A percentile compares a stretch with the other conserved stretches of the same genome.
Evolutionary conservation across 2,888 invertebrate genomes (phyloP).

Genomic region (Hipparchia semele): DNA sequence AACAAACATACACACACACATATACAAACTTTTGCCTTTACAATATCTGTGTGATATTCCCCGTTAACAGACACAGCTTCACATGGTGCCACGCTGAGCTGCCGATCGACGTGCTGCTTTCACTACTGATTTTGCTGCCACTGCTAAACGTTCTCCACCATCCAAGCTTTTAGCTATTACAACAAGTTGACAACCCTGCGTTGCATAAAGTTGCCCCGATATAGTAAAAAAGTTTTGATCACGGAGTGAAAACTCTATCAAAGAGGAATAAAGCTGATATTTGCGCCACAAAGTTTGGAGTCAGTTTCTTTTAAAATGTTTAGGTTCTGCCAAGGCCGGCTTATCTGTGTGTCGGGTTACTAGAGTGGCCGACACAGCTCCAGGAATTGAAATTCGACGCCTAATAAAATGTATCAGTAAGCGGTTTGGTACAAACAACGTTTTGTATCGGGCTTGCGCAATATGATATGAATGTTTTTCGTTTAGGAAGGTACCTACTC

Average conservation of each 20-base stretch:
- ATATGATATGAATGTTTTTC: conserved; percentile 21
- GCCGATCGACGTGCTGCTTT: no score
- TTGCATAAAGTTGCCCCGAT: conserved; percentile 41
- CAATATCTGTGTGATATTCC: neutral
- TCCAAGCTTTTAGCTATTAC: no score
- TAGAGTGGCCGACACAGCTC: conserved; percentile 64
- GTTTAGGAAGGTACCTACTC: neutral
- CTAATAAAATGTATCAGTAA: conserved; percentile 37
- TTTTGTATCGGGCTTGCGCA: conserved; percentile 31
- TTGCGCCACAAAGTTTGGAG: conserved; percentile 25
- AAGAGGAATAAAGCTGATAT: conserved; percentile 36
- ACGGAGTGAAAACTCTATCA: conserved; percentile 43
- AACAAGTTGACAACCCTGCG: conserved; percentile 27
- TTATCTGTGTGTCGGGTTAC: conserved; percentile 72
- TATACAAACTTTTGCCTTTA: neutral
- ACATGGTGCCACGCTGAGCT: no score
- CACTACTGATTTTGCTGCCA: no score
- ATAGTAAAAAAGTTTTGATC: conserved; percentile 2
- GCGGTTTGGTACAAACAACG: conserved; percentile 28
- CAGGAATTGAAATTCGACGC: conserved; percentile 51
- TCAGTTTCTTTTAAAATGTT: conserved; percentile 39
- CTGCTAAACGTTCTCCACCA: neutral
- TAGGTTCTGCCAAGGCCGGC: conserved; percentile 62
- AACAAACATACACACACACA: no score
- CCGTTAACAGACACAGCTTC: no score